Percentiles rank a stretch among this genome's conserved stretches.
Conservation (phyloP, 2,797 vertebrate genomes). For the Lithobates pipiens region DNA sequence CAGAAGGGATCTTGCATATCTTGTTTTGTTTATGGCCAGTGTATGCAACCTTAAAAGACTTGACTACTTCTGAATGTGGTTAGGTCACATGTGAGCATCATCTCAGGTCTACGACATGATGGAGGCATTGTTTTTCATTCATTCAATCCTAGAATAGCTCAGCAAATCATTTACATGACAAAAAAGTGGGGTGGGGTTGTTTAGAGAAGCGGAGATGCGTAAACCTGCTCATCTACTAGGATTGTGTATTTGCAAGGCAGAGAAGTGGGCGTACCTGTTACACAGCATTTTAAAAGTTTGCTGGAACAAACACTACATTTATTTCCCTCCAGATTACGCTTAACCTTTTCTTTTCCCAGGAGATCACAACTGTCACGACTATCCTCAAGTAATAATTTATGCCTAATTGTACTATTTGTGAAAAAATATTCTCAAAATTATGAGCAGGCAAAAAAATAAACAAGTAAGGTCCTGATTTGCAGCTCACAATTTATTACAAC, state of each 20-base stretch:
- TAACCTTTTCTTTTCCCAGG: conserved; percentile 3
- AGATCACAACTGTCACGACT: conserved; percentile 20
- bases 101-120: background rate
- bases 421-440: no score
- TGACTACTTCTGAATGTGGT: no score
- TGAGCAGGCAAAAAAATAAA: no score
- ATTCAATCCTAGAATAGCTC: background rate
- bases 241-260: conserved; percentile 6
- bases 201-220: conserved; percentile 15
- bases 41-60: no score
- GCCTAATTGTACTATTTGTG: background rate
- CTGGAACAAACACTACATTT: conserved; percentile 29
- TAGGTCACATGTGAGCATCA: background rate
- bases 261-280: conserved; percentile 44
- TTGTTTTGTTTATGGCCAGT: no score
- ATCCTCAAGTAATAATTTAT: background rate
- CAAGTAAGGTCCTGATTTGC: no score
- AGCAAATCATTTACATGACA: background rate
- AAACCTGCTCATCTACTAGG: conserved; percentile 37
- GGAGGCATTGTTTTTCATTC: conserved; percentile 21
- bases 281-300: conserved; percentile 19
- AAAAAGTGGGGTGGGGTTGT: conserved; percentile 22
- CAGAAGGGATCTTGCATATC: no score
- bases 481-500: no score
- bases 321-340: background rate